Evolutionary conservation across 2,797 vertebrate genomes (phyloP), one percentile per base, ranked within the genome.

Genomic region (Sebastes minor): DNA sequence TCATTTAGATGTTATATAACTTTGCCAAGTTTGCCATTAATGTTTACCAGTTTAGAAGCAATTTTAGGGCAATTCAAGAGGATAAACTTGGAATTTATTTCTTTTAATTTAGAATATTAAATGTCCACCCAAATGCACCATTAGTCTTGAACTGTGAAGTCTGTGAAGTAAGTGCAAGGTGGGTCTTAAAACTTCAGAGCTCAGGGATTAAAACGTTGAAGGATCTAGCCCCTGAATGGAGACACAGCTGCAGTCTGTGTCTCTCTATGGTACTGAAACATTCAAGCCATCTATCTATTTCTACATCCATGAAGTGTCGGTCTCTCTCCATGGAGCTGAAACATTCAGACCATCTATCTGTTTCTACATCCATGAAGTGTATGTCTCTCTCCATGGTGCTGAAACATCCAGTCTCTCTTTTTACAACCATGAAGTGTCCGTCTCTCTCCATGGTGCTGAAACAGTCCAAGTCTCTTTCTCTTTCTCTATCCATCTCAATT

Each of bases 201-300:
- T 62, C 4, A 2, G 46, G 16, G 28, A 57, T 42, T 3, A 7
- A 30, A 56, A 16, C 18, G 5, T 56, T 4, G 10, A 32, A 62
- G 13, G 27, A n/a, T 20, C 11, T 56, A 5, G 13, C 13, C 20
- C n/a, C 27, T 32, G 64, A 28, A 61, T 60, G 27, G 3, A 66
- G 53, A 13, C 10, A 8, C 61, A 23, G 22, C 33, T 63, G 32
- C 33, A 42, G 33, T 35, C 12, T 22, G 20, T 23, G n/a, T 71
- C 80, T 73, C n/a, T 77, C 80, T 66, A 30, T 53, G 38, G 79
- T 70, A 11, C 71, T 80, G 78, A 74, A 69, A 28, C 13, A 22
- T 32, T 56, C 7, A 67, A 6, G 7, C 6, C 20, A 8, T 4
- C 8, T 68, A 6, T 12, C 6, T 3, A 1, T 12, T 23, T 13